phyloP scores from a whole-genome alignment of 2,113 vertebrate genomes.

The Pardalotus punctatus region DNA sequence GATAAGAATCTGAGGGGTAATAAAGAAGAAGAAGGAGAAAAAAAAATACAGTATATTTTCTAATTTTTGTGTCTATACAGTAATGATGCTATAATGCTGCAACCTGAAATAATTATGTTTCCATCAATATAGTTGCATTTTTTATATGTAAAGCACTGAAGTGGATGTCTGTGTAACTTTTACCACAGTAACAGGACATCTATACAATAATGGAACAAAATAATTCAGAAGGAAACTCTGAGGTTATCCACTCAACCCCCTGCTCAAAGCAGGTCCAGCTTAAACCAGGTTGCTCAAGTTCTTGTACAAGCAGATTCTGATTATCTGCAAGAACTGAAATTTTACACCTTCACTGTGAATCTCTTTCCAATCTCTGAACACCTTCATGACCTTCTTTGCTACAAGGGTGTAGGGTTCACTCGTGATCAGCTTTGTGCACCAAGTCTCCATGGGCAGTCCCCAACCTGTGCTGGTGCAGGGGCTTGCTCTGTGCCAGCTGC shows the following conservation, averaged over 20 bases:
- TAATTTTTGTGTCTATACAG: background rate
- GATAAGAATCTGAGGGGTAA: background rate
- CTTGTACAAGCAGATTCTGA: background rate
- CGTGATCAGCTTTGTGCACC: background rate
- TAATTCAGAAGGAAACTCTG: background rate
- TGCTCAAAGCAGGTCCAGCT: background rate
- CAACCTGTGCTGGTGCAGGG: background rate
- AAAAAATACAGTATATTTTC: background rate
- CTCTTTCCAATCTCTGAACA: background rate
- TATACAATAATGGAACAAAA: background rate
- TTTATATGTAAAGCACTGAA: background rate
- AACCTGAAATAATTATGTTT: background rate
- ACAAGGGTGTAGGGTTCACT: background rate
- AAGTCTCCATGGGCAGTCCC: background rate
- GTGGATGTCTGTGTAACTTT: background rate
- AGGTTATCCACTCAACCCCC: background rate
- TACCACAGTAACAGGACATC: background rate
- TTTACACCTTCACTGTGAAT: accelerated
- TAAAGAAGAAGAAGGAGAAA: background rate
- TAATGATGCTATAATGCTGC: background rate
- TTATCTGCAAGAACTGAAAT: background rate
- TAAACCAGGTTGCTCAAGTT: background rate
- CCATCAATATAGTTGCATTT: background rate
- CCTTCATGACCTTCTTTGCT: background rate
- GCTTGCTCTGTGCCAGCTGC: background rate